A percentile compares a stretch with the other conserved stretches of the same genome.
Conservation (phyloP, 2,797 vertebrate species). For the Alca torda region DNA sequence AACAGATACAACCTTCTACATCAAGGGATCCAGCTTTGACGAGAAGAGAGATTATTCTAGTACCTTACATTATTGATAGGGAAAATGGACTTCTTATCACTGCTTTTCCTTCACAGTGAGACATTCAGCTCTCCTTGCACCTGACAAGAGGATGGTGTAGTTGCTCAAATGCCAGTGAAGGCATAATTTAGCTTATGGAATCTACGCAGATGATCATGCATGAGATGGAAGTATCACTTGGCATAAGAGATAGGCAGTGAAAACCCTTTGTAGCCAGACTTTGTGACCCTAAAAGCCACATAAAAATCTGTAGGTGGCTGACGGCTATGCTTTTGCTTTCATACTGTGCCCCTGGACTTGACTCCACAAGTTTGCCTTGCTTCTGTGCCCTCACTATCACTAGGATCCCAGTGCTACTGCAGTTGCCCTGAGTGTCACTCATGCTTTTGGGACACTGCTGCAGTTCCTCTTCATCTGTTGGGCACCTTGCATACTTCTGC, state of each 20-base stretch:
- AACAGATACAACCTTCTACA: neutral
- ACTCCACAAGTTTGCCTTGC: neutral
- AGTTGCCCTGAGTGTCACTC: neutral
- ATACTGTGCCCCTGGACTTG: neutral
- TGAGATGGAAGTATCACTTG: neutral
- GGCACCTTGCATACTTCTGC: neutral
- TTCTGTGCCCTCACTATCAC: neutral
- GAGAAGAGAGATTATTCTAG: neutral
- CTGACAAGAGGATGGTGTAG: neutral
- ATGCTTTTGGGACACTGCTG: neutral
- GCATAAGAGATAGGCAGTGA: neutral
- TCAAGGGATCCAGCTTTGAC: neutral
- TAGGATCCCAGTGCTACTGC: neutral
- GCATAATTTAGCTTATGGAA: neutral
- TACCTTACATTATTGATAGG: neutral
- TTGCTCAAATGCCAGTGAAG: neutral
- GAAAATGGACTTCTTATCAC: neutral
- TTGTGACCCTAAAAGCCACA: neutral
- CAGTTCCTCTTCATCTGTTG: neutral
- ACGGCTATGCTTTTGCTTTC: neutral
- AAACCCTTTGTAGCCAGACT: neutral
- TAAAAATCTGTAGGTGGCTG: neutral
- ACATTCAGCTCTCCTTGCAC: neutral
- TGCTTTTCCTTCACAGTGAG: neutral
- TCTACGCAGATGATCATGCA: neutral